Evolutionary conservation across 2,888 invertebrate species (phyloP).

Genomic region (Griposia aprilina): DNA sequence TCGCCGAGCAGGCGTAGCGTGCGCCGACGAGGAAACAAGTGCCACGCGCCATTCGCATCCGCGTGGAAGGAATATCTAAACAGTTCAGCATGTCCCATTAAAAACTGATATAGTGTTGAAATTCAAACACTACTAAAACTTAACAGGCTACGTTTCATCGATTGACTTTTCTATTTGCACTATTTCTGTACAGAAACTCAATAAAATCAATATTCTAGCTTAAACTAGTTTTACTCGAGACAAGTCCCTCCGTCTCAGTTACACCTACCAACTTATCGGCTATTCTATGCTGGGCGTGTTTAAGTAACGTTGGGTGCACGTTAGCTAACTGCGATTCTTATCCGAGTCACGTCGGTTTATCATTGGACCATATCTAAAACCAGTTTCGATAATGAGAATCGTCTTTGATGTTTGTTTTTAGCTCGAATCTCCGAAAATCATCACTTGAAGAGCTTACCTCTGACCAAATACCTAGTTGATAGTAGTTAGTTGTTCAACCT

Average conservation of each 20-base stretch:
- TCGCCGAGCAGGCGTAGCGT: constrained; percentile 36
- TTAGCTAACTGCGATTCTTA: constrained; percentile 42
- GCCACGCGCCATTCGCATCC: constrained; percentile 46
- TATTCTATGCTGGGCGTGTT: constrained; percentile 34
- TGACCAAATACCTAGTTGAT: not conserved
- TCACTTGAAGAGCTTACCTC: not conserved
- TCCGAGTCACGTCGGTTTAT: constrained; percentile 55
- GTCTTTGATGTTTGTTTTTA: constrained; percentile 38
- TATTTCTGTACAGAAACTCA: constrained; percentile 3
- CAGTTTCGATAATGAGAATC: constrained; percentile 50
- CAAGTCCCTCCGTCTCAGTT: constrained; percentile 9
- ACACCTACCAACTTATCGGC: constrained; percentile 24
- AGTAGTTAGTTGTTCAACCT: not conserved
- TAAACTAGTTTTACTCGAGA: constrained; percentile 34
- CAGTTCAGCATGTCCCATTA: constrained; percentile 5
- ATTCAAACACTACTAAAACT: not conserved
- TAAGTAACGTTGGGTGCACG: constrained; percentile 27
- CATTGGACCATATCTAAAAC: constrained; percentile 62
- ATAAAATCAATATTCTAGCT: constrained; percentile 36
- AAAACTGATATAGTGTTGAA: not conserved
- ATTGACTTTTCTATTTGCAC: constrained; percentile 16
- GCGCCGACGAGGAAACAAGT: constrained; percentile 52
- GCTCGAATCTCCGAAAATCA: constrained; percentile 16
- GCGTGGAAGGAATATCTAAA: constrained; percentile 34
- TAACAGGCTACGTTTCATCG: not conserved